Conservation (phyloP, 2,888 invertebrate genomes). For the Xylota sylvarum region DNA sequence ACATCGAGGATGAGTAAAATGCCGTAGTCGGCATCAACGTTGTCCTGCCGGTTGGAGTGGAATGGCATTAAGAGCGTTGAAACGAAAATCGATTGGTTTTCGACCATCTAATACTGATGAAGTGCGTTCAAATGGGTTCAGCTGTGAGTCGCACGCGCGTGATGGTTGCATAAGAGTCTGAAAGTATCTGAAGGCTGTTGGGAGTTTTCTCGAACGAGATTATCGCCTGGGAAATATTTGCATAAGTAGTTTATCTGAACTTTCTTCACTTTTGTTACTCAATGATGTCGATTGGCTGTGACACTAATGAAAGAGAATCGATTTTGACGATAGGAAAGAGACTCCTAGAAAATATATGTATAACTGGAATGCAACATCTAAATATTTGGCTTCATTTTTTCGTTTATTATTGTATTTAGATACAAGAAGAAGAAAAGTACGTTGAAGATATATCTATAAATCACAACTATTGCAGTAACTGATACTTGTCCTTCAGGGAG, state of each 20-base stretch:
- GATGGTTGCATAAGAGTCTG: neutral
- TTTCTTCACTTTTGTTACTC: neutral
- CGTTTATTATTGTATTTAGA: too few relatives aligned
- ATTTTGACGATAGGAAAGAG: too few relatives aligned
- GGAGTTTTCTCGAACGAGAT: neutral
- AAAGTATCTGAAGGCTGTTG: neutral
- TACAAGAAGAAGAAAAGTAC: too few relatives aligned
- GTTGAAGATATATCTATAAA: too few relatives aligned
- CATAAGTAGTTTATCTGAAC: neutral
- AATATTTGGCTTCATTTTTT: too few relatives aligned
- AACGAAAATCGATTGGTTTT: conserved; percentile 67
- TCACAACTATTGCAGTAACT: too few relatives aligned
- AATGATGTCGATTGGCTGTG: too few relatives aligned
- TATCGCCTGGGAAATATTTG: neutral
- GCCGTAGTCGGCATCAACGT: conserved; percentile 27
- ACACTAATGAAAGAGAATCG: too few relatives aligned
- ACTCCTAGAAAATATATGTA: too few relatives aligned
- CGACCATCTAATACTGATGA: conserved; percentile 34
- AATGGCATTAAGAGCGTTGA: conserved; percentile 54
- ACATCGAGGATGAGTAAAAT: conserved; percentile 9
- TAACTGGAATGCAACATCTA: too few relatives aligned
- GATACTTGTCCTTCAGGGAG: too few relatives aligned
- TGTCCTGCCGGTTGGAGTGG: neutral
- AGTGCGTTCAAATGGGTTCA: neutral
- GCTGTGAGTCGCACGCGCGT: neutral